phyloP scores from a whole-genome alignment of 1,140 invertebrate genomes.

The Camponotus vicinus region DNA sequence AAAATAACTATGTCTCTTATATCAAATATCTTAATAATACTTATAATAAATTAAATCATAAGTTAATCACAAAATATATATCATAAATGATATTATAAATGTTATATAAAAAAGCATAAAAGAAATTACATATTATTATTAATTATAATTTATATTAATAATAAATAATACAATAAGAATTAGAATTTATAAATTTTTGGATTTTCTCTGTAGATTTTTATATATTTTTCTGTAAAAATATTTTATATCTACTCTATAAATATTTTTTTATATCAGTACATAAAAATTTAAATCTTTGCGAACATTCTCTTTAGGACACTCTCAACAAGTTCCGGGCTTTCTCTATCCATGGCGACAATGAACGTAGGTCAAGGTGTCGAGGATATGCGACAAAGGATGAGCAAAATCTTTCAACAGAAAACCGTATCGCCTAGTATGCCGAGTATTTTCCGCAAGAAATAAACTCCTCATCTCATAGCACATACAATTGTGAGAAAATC shows the following conservation, averaged over 20 bases:
- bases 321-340: constrained; percentile 81
- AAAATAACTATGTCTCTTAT: constrained; percentile 1
- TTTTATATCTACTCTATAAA: not conserved
- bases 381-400: constrained; percentile 88
- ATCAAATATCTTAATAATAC: not conserved
- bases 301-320: constrained; percentile 74
- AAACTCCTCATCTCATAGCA: constrained; percentile 47
- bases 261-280: not conserved
- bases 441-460: constrained; percentile 86
- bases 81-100: not conserved
- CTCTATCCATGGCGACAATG: constrained; percentile 82
- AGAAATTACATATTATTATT: not conserved
- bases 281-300: constrained; percentile 12
- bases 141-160: not conserved
- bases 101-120: not conserved
- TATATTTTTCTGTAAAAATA: not conserved
- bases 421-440: constrained; percentile 83
- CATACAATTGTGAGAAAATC: not conserved
- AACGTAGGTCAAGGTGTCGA: constrained; percentile 88
- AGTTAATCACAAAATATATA: not conserved
- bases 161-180: not conserved
- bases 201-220: too few relatives aligned
- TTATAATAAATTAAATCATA: constrained; percentile 18
- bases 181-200: not conserved
- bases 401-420: constrained; percentile 88